Conservation (phyloP, 2,113 vertebrate genomes). For the Chitala chitala region DNA sequence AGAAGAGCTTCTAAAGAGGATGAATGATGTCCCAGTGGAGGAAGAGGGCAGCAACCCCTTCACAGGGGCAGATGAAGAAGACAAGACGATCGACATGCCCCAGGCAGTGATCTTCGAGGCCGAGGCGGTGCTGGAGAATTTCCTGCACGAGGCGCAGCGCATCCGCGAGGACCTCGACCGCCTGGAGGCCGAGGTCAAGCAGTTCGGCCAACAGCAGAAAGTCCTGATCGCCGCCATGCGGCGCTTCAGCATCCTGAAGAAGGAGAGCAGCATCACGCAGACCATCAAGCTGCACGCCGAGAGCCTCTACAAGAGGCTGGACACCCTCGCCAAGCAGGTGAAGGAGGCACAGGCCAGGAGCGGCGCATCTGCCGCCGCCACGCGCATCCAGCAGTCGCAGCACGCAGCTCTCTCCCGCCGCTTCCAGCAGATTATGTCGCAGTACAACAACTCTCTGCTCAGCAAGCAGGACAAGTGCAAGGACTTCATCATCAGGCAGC, state of each 20-base stretch:
- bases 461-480: slow-evolving; percentile 86
- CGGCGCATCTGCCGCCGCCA: slow-evolving; percentile 57
- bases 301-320: slow-evolving; percentile 68
- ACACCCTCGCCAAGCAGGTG: slow-evolving; percentile 65
- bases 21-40: slow-evolving; percentile 60
- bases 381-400: slow-evolving; percentile 76
- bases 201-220: slow-evolving; percentile 81
- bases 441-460: slow-evolving; percentile 75
- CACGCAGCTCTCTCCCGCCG: slow-evolving; percentile 63
- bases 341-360: slow-evolving; percentile 68
- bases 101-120: slow-evolving; percentile 84
- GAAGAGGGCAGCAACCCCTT: slow-evolving; percentile 31
- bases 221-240: slow-evolving; percentile 79
- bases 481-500: slow-evolving; percentile 82
- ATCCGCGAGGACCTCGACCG: slow-evolving; percentile 73
- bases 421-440: slow-evolving; percentile 76
- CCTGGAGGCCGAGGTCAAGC: slow-evolving; percentile 71
- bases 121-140: slow-evolving; percentile 76
- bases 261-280: slow-evolving; percentile 73
- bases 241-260: slow-evolving; percentile 87
- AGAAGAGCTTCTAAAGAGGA: slow-evolving; percentile 73
- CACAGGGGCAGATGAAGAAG: slow-evolving; percentile 44
- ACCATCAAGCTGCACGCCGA: slow-evolving; percentile 83
- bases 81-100: slow-evolving; percentile 55
- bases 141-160: slow-evolving; percentile 73